Evolutionary conservation across 2,113 vertebrate species (phyloP).

Genomic region (Gadus chalcogrammus): DNA sequence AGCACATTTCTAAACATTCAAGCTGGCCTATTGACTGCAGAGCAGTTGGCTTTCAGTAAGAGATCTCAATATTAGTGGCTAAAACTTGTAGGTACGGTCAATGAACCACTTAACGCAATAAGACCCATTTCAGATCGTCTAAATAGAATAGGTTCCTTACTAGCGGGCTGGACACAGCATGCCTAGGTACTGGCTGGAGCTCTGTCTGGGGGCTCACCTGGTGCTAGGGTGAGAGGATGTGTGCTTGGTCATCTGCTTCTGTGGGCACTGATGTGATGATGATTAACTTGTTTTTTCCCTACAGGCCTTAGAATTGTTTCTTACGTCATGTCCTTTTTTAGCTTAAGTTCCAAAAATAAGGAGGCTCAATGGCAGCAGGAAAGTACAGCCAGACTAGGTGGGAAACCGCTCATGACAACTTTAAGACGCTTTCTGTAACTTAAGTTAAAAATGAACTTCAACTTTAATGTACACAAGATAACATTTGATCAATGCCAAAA

Average conservation of each 20-base stretch:
- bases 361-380: constrained; percentile 29
- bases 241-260: constrained; percentile 67
- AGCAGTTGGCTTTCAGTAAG: too few species aligned
- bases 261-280: constrained; percentile 35
- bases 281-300: constrained; percentile 52
- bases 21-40: too few species aligned
- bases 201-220: too few species aligned
- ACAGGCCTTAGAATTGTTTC: constrained; percentile 55
- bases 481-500: too few species aligned
- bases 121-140: too few species aligned
- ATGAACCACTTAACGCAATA: too few species aligned
- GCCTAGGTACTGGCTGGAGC: constrained; percentile 1
- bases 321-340: constrained; percentile 31
- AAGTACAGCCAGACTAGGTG: constrained; percentile 36
- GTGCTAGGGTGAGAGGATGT: constrained; percentile 47
- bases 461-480: too few species aligned
- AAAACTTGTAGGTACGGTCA: too few species aligned
- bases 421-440: neutral
- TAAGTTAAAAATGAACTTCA: too few species aligned
- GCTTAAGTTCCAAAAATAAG: constrained; percentile 35
- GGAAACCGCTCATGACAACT: constrained; percentile 64
- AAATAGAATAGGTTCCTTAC: too few species aligned
- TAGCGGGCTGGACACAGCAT: neutral
- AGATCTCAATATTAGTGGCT: too few species aligned
- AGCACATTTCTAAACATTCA: too few species aligned